Conservation (phyloP, 2,888 invertebrate species). For the Thecophora atra region DNA sequence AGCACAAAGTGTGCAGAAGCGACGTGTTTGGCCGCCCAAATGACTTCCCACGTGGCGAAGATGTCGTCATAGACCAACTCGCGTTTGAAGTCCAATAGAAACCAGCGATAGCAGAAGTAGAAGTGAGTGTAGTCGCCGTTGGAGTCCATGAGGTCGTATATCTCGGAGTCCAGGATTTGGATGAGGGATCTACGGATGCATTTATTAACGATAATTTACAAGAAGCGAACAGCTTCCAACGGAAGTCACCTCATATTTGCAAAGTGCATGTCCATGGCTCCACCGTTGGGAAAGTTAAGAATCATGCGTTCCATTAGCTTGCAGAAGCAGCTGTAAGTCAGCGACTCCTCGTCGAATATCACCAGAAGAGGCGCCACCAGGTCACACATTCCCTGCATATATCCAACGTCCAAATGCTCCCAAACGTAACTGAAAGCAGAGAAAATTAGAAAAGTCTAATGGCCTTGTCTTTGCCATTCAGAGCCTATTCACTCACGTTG, state of each 20-base stretch:
- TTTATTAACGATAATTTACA: not conserved
- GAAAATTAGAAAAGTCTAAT: not conserved
- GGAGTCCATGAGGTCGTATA: conserved; percentile 91
- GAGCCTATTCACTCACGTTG: conserved; percentile 77
- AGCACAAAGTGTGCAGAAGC: conserved; percentile 88
- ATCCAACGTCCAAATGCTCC: conserved; percentile 91
- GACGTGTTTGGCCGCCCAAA: conserved; percentile 87
- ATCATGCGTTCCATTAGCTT: conserved; percentile 88
- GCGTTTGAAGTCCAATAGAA: conserved; percentile 91
- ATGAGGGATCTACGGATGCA: conserved; percentile 71
- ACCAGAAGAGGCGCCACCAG: conserved; percentile 89
- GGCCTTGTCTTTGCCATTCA: not conserved
- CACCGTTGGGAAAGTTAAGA: conserved; percentile 88
- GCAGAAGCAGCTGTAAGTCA: conserved; percentile 89
- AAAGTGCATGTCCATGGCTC: conserved; percentile 93
- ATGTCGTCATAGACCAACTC: conserved; percentile 91
- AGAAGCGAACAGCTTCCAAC: not conserved
- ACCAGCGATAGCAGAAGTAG: conserved; percentile 97
- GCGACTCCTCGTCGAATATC: conserved; percentile 87
- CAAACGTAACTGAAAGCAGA: conserved; percentile 81
- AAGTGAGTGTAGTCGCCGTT: conserved; percentile 95
- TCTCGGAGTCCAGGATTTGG: conserved; percentile 88
- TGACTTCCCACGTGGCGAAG: conserved; percentile 90
- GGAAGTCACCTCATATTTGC: conserved; percentile 81
- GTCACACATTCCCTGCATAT: conserved; percentile 97